phyloP scores from a whole-genome alignment of 2,113 vertebrate species.

The Mungos mungo region DNA sequence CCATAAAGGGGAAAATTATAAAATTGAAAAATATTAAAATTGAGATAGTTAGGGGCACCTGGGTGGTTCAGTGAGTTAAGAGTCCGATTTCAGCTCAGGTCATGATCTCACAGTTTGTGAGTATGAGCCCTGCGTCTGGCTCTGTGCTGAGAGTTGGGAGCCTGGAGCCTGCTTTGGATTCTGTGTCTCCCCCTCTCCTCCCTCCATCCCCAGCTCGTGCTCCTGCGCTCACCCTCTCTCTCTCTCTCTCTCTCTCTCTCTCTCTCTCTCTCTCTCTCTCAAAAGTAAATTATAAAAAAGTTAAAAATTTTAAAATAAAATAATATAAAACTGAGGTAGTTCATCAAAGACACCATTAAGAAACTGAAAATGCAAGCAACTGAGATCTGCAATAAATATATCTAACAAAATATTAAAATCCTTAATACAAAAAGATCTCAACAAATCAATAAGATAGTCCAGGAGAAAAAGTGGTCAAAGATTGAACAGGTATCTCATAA shows the following conservation, averaged over 20 bases:
- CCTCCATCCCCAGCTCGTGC: no score
- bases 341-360: not conserved
- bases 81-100: no score
- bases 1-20: not conserved
- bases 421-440: constrained; percentile 16
- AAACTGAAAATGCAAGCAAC: not conserved
- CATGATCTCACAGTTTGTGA: no score
- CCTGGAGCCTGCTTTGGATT: no score
- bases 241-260: no score
- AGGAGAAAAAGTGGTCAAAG: not conserved
- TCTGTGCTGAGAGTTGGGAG: no score
- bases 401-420: not conserved
- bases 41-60: not conserved
- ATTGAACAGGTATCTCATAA: not conserved
- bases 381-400: constrained; percentile 34
- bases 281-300: no score
- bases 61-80: no score
- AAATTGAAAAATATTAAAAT: constrained; percentile 12
- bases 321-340: not conserved
- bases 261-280: no score
- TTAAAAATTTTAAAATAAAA: not conserved
- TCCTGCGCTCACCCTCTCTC: no score
- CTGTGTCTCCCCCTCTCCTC: no score
- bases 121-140: no score
- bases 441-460: not conserved